Base-by-base conservation (phyloP, 1,140 invertebrate species). In the Solenopsis invicta region DNA sequence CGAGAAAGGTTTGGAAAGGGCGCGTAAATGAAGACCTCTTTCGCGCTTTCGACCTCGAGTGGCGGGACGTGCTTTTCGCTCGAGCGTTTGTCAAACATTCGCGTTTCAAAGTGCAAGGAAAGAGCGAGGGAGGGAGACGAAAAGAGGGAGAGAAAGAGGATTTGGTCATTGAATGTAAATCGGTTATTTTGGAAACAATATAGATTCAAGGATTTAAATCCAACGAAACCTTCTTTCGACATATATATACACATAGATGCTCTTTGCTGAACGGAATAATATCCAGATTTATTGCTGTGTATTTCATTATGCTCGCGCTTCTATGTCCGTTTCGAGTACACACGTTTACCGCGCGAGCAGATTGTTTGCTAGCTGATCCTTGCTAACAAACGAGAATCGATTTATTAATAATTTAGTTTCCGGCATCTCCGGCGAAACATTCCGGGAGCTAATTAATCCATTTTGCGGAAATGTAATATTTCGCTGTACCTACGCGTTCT, bases 331-430 rank as follows among this genome's bases (percentile, higher is more conserved):
- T 18, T 41, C 16, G 18, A 54, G 10, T 18, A 34, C 48, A 59
- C 52, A 24, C 50, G 8, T 69, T 56, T 10, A 54, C 66, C 62
- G 45, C 18, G 41, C 41, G 69, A 84, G 18, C 45, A 13, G 34
- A 71, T 74, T 74, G 69, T 84, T 84, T 84, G 54, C n/a, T 75
- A 62, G 54, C 24, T 72, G 54, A 82, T 84, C 18, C 80, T 75
- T 37, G 80, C 24, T 84, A 84, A 84, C 80, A 18, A 81, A 81
- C 66, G 54, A 62, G 69, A 75, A 84, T 84, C 80, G 69, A 84
- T 84, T 84, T 84, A 84, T 84, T 84, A 84, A 75, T 84, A 84
- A 84, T 84, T 84, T 84, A 61, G 80, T 84, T 75, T 74, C 69
- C 80, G 80, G 54, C 80, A 84, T 84, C 80, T 84, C 80, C 80